Evolutionary conservation across 2,797 vertebrate species (phyloP).

Genomic region (Chiroxiphia lanceolata): DNA sequence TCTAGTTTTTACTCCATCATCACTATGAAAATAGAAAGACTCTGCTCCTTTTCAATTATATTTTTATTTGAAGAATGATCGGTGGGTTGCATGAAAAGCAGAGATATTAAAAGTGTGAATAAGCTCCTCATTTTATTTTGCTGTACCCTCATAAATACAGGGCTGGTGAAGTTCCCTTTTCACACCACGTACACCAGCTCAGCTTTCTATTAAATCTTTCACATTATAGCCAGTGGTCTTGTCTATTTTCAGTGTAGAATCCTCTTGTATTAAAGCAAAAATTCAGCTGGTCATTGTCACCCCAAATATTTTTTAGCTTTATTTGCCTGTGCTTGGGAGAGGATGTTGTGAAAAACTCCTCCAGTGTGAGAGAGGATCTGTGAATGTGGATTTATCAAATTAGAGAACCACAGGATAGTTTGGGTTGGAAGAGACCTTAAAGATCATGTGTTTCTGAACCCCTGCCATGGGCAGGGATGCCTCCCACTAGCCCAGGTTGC

Average conservation of each 20-base stretch:
- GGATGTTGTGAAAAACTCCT: not conserved
- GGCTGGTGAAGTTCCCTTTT: not conserved
- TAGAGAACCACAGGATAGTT: not conserved
- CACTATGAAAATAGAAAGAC: not conserved
- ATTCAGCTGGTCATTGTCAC: not conserved
- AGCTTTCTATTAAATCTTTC: not conserved
- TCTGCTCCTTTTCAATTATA: not conserved
- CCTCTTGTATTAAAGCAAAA: not conserved
- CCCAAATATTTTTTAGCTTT: not conserved
- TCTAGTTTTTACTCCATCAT: not conserved
- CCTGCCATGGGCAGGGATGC: not conserved
- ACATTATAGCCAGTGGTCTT: not conserved
- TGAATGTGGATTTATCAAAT: not conserved
- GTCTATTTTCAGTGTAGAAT: not conserved
- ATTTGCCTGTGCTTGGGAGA: not conserved
- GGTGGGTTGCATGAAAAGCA: not conserved
- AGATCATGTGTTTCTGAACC: not conserved
- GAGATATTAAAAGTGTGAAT: not conserved
- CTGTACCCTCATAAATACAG: not conserved
- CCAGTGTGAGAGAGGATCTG: not conserved
- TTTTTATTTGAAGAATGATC: slow-evolving; percentile 20
- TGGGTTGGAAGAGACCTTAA: not conserved
- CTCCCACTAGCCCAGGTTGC: not conserved
- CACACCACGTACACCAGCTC: not conserved
- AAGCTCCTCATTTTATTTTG: not conserved